Evolutionary conservation across 1,140 invertebrate species (phyloP).

Genomic region (Copidosoma floridanum): DNA sequence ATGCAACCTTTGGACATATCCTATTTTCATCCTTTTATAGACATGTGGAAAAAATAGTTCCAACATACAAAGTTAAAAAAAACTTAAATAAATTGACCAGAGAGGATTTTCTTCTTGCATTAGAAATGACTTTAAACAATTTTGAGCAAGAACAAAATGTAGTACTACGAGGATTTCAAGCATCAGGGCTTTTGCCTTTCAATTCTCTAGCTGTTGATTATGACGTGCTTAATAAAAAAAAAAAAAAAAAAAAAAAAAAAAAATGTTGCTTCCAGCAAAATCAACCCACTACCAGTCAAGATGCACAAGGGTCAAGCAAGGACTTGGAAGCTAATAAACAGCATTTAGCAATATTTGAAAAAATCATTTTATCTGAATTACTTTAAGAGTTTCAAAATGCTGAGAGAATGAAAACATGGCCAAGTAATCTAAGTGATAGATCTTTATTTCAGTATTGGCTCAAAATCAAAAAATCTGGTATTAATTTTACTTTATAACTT

Average conservation of each 20-base stretch:
- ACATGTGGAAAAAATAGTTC: constrained; percentile 35
- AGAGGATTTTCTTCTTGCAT: constrained; percentile 8
- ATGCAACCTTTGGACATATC: constrained; percentile 47
- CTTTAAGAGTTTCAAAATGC: constrained; percentile 12
- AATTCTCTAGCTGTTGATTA: constrained; percentile 22
- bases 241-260: not conserved
- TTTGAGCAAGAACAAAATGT: not conserved
- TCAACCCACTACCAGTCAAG: not conserved
- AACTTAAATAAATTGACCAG: constrained; percentile 9
- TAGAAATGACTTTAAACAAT: not conserved
- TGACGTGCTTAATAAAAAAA: constrained; percentile 3
- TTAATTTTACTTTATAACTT: not conserved
- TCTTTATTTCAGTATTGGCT: constrained; percentile 22
- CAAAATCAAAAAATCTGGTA: constrained; percentile 4
- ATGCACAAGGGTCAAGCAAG: too few species aligned
- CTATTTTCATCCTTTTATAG: constrained; percentile 43
- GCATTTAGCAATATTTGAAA: not conserved
- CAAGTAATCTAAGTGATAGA: constrained; percentile 8
- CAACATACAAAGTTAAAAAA: constrained; percentile 28
- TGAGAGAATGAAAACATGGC: not conserved
- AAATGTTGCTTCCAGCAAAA: not conserved
- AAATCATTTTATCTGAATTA: constrained; percentile 1
- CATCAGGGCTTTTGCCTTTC: constrained; percentile 14
- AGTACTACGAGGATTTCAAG: constrained; percentile 15
- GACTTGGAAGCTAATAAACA: not conserved